Evolutionary conservation across 2,888 invertebrate genomes (phyloP).

Genomic region (Sphecodes monilicornis): DNA sequence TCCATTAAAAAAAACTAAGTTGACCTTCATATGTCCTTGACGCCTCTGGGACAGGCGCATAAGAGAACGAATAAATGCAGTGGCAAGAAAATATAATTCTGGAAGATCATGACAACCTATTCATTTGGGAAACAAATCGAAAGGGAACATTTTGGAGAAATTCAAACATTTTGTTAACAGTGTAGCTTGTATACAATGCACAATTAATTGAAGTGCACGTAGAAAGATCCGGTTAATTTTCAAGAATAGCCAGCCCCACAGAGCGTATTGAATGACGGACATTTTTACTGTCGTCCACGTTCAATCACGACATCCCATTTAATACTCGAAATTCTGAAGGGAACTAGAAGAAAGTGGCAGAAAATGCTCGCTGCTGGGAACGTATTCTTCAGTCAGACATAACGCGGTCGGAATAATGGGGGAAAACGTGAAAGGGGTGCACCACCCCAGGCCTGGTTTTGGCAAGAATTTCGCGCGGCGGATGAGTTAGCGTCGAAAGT

Average conservation of each 20-base stretch:
- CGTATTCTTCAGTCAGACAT: slow-evolving; percentile 43
- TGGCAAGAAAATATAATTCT: too few relatives aligned
- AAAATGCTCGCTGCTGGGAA: slow-evolving; percentile 8
- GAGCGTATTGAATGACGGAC: background rate
- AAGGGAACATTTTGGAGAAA: too few relatives aligned
- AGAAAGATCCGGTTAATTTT: background rate
- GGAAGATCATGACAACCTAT: too few relatives aligned
- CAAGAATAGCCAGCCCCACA: background rate
- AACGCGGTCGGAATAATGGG: slow-evolving; percentile 49
- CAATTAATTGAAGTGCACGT: background rate
- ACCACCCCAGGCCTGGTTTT: slow-evolving; percentile 36
- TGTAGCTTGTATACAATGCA: too few relatives aligned
- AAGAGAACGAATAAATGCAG: too few relatives aligned
- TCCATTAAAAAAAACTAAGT: too few relatives aligned
- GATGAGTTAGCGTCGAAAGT: slow-evolving; percentile 51
- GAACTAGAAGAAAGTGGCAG: background rate
- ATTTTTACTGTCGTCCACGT: background rate
- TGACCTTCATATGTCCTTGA: too few relatives aligned
- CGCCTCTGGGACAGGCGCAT: too few relatives aligned
- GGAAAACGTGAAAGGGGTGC: slow-evolving; percentile 37
- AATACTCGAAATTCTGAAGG: background rate
- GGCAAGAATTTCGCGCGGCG: slow-evolving; percentile 39
- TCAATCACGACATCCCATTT: background rate
- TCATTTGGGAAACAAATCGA: too few relatives aligned
- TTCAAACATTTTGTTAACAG: background rate